These are phyloP conservation scores for Plebejus anna DNA, from an alignment of 2,888 invertebrate genomes.

Conservation along the genomic window DNA sequence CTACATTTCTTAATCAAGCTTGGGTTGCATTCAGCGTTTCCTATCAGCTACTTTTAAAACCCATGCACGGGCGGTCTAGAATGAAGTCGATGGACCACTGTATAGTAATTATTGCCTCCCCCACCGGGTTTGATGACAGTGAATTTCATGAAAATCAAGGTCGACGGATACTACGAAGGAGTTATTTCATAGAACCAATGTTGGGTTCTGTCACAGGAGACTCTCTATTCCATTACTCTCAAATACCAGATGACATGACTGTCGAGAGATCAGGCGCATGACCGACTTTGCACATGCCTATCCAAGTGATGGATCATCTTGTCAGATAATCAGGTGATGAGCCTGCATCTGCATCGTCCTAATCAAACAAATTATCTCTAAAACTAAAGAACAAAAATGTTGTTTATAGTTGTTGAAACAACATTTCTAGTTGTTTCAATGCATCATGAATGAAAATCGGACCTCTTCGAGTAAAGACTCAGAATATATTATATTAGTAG, in stretches of 20 bases:
- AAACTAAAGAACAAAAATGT: no score
- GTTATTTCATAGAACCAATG: not conserved
- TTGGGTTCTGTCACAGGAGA: no score
- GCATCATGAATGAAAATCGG: no score
- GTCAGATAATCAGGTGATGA: not conserved
- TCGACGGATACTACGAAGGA: not conserved
- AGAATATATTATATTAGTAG: no score
- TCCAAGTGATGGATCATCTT: not conserved
- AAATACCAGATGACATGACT: no score
- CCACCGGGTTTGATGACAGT: not conserved
- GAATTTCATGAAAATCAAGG: not conserved
- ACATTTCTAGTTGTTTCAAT: no score
- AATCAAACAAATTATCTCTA: no score
- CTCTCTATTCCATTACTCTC: no score
- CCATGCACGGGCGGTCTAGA: not conserved
- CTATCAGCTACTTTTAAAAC: not conserved
- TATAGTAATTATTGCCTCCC: not conserved
- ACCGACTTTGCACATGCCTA: not conserved
- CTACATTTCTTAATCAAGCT: not conserved
- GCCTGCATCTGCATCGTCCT: not conserved
- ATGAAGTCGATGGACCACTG: not conserved
- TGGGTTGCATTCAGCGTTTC: not conserved
- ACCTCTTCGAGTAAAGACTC: no score
- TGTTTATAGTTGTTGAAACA: no score
- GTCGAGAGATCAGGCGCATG: not conserved